Evolutionary conservation across 1,140 invertebrate genomes (phyloP), one percentile per base, ranked within the genome.

Genomic region (Tetranychus cinnabarinus): DNA sequence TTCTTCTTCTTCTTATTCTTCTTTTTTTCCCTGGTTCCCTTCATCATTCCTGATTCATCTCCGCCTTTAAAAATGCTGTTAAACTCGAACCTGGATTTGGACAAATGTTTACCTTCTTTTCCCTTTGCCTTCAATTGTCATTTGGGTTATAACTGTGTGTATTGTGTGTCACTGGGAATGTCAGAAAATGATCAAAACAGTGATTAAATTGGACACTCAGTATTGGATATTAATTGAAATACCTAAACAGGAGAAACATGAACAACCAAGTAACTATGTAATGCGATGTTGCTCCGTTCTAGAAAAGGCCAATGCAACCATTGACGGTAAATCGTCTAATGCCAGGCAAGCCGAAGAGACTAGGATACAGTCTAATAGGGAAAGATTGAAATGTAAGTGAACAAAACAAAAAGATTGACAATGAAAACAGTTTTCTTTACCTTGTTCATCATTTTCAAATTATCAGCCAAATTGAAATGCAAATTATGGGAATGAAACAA

Each of bases 161-260:
- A 15, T 8, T 52, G 48, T 8, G 5, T 6, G 48, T 8, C 15
- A 52, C 33, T 8, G 6, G 5, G 15, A 52, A 52, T 6, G 5
- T 7, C 55, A 59, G 58, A 23, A 80, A 57, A 89, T 89, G 84
- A 88, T 90, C 65, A 89, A 90, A 85, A 86, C 90, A 68, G 88
- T 92, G 12, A 88, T 89, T 64, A 82, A 86, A 63, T 74, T 92
- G 68, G 88, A 92, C 74, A 88, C 86, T 2, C 86, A 91, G 70
- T 90, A 91, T 73, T 91, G 88, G 87, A 85, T 85, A 0, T 72
- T 91, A 61, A 82, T 92, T 33, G 88, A 91, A 69, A 86, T 91
- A 59, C 88, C 88, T 5, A 69, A 70, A 48, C 76, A 77, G 65
- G 75, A 89, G 68, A 88, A 88, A 69, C 85, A 87, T 66, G 87